These are phyloP conservation scores for Mus spicilegus DNA, from an alignment of 2,113 vertebrate genomes.

Conservation along the genomic window DNA sequence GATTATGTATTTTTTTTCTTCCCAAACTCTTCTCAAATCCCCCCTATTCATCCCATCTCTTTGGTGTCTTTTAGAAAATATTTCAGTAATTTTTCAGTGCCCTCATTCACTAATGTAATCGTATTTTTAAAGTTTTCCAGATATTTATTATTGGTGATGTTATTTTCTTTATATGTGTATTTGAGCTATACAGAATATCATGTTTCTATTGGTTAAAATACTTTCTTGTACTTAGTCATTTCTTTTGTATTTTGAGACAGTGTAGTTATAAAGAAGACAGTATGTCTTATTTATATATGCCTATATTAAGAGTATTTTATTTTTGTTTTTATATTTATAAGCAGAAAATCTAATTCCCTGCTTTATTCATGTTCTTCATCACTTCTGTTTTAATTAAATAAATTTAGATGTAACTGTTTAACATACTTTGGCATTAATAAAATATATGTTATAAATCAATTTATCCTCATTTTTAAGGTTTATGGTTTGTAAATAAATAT, in stretches of 20 bases:
- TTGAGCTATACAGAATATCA: neutral
- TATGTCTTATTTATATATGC: neutral
- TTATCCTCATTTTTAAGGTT: neutral
- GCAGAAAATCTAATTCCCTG: neutral
- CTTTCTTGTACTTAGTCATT: neutral
- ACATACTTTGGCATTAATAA: neutral
- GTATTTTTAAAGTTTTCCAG: neutral
- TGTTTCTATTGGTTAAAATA: neutral
- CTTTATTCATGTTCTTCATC: neutral
- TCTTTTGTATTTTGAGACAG: neutral
- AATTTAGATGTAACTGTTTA: neutral
- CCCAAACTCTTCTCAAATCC: neutral
- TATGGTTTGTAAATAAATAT: neutral
- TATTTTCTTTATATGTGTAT: neutral
- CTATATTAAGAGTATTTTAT: neutral
- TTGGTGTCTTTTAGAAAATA: neutral
- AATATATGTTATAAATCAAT: neutral
- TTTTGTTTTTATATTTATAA: neutral
- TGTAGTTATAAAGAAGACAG: neutral
- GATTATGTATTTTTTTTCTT: neutral
- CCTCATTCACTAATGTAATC: neutral
- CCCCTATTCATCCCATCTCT: neutral
- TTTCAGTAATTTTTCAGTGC: neutral
- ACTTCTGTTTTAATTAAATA: neutral
- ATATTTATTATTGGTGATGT: neutral